Conservation (phyloP, 2,113 vertebrate species). For the Alouatta palliata region DNA sequence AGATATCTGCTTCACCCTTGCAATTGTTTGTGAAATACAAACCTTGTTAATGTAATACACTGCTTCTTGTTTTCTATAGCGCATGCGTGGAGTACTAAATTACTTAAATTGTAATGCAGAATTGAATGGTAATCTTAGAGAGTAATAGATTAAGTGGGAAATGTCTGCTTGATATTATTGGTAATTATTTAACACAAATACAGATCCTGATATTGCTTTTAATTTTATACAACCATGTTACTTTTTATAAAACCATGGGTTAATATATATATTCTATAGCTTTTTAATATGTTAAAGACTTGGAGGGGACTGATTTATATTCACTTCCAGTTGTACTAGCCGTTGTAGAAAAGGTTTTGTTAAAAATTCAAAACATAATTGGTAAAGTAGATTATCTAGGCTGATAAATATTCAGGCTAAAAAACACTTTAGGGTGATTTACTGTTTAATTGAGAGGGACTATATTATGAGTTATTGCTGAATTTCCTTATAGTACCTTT, state of each 20-base stretch:
- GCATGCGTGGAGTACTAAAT: constrained; percentile 70
- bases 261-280: constrained; percentile 57
- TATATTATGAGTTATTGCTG: constrained; percentile 56
- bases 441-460: constrained; percentile 64
- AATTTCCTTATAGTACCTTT: constrained; percentile 42
- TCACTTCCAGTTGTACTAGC: constrained; percentile 37
- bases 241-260: constrained; percentile 48
- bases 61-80: background rate
- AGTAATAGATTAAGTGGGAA: constrained; percentile 64
- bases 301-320: constrained; percentile 62
- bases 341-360: constrained; percentile 30
- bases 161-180: constrained; percentile 67
- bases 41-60: background rate
- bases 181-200: constrained; percentile 71
- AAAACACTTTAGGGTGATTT: constrained; percentile 57
- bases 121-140: constrained; percentile 69
- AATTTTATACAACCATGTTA: constrained; percentile 24
- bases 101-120: constrained; percentile 76
- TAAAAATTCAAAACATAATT: constrained; percentile 41
- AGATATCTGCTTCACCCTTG: background rate
- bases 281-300: constrained; percentile 61
- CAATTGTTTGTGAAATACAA: background rate
- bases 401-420: constrained; percentile 48
- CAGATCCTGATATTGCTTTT: constrained; percentile 49
- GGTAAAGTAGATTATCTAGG: constrained; percentile 45